phyloP scores from a whole-genome alignment of 30 jellyfish, hydroid and myxozoan genomes.

The Cassiopea xamachana region DNA sequence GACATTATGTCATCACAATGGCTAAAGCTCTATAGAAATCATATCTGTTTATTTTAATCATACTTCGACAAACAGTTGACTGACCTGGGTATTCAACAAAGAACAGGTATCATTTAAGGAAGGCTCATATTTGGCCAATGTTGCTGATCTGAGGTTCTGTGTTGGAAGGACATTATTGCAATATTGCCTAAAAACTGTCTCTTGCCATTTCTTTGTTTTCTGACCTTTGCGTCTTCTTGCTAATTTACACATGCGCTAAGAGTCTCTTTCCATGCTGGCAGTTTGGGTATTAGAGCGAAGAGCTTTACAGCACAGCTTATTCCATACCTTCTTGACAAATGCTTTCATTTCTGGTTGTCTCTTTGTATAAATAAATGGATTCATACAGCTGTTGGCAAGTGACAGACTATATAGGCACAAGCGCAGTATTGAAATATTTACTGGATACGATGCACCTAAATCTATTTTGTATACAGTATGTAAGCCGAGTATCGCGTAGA shows the following conservation, averaged over 20 bases:
- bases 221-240: background rate
- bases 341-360: conserved; percentile 41
- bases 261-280: background rate
- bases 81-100: too few species aligned
- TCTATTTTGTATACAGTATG: conserved; percentile 4
- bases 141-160: background rate
- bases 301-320: background rate
- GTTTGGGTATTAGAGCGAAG: background rate
- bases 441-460: conserved; percentile 22
- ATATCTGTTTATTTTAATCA: too few species aligned
- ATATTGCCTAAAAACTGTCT: too few species aligned
- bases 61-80: too few species aligned
- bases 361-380: conserved; percentile 63
- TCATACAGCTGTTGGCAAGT: conserved; percentile 57
- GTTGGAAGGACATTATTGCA: background rate
- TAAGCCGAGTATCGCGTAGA: conserved; percentile 17
- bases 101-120: too few species aligned
- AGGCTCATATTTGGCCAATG: too few species aligned
- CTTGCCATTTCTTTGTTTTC: background rate
- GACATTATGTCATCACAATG: too few species aligned
- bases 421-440: conserved; percentile 16
- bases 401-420: conserved; percentile 36
- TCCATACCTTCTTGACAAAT: conserved; percentile 12
- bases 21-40: too few species aligned
- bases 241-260: background rate